These are phyloP conservation scores for Bombus soroeensis DNA, from an alignment of 1,140 invertebrate genomes.

Conservation along the genomic window DNA sequence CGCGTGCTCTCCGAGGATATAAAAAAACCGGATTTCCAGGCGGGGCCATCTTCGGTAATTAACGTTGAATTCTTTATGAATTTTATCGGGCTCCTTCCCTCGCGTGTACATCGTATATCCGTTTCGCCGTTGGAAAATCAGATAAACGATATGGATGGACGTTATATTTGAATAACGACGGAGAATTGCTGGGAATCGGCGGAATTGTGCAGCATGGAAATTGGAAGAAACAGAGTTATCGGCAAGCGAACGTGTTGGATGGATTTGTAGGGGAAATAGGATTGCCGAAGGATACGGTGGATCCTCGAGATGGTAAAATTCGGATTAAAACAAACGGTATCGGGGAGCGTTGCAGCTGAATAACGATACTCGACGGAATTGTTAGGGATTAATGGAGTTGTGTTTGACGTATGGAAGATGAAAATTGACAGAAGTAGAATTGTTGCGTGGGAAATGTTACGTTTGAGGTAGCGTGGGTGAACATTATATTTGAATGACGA, in stretches of 20 bases:
- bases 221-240: background rate
- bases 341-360: no score
- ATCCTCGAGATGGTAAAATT: no score
- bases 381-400: background rate
- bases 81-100: conserved; percentile 9
- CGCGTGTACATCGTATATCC: conserved; percentile 26
- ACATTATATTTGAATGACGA: no score
- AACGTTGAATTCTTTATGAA: conserved; percentile 54
- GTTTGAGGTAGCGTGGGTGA: no score
- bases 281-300: no score
- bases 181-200: background rate
- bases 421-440: background rate
- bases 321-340: background rate
- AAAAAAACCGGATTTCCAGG: conserved; percentile 45
- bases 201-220: background rate
- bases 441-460: no score
- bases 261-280: no score
- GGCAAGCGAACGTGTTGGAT: background rate
- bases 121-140: conserved; percentile 10
- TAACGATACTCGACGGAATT: no score
- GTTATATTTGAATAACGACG: conserved; percentile 32
- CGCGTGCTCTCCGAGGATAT: conserved; percentile 19
- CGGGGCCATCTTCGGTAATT: conserved; percentile 51
- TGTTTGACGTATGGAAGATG: background rate
- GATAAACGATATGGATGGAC: conserved; percentile 38